A percentile compares a stretch with the other conserved stretches of the same genome.
phyloP scores from a whole-genome alignment of 2,888 invertebrate species.

The Aproaerema taeniolella region DNA sequence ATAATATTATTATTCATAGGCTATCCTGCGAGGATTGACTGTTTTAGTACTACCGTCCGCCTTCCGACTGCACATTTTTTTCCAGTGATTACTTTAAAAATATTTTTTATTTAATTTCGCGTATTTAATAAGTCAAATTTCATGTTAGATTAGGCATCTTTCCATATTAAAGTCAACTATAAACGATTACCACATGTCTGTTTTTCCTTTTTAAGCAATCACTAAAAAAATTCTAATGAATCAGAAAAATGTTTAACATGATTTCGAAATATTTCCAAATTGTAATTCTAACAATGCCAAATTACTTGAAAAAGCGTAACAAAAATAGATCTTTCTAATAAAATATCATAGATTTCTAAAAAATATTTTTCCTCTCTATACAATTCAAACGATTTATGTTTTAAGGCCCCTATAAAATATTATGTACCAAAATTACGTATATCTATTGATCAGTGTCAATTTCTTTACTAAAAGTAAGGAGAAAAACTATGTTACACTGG shows the following conservation, averaged over 20 bases:
- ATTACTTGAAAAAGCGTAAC: slow-evolving; percentile 63
- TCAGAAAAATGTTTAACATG: slow-evolving; percentile 1
- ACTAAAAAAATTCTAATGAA: too few relatives aligned
- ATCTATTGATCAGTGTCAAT: slow-evolving; percentile 46
- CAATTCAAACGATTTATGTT: slow-evolving; percentile 46
- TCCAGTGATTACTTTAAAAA: too few relatives aligned
- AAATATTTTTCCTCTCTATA: slow-evolving; percentile 45
- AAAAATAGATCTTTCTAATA: slow-evolving; percentile 67
- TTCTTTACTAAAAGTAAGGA: slow-evolving; percentile 38
- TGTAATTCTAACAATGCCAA: slow-evolving; percentile 31
- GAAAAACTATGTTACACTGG: slow-evolving; percentile 15
- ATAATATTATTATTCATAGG: slow-evolving; percentile 50
- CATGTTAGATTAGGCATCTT: too few relatives aligned
- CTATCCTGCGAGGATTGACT: slow-evolving; percentile 40
- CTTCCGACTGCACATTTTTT: too few relatives aligned
- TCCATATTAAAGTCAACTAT: too few relatives aligned
- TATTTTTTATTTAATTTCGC: too few relatives aligned
- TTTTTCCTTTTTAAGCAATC: too few relatives aligned
- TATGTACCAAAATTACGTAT: slow-evolving; percentile 68
- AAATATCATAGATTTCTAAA: slow-evolving; percentile 57
- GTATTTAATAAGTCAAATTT: too few relatives aligned
- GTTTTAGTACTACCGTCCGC: too few relatives aligned
- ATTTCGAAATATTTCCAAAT: not conserved
- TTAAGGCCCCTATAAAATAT: slow-evolving; percentile 66
- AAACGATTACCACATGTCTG: too few relatives aligned